Base-by-base conservation (phyloP, 2,113 vertebrate genomes). In the Rhabdornis inornatus region DNA sequence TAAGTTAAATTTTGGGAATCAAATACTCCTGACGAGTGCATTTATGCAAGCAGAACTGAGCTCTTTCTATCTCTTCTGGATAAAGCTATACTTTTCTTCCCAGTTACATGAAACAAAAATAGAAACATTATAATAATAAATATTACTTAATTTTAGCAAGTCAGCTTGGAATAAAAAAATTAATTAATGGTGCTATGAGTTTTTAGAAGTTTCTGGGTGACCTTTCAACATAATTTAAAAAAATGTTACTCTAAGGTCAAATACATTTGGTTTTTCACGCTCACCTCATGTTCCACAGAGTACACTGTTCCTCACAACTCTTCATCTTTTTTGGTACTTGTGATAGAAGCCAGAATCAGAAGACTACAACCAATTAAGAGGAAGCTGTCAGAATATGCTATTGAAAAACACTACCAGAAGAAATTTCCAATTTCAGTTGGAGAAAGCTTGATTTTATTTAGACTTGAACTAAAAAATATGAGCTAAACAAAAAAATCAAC, bases 121-220 rank as follows among this genome's bases (percentile, higher is more conserved):
- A 59, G 10, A 63, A 92, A 75, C 15, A 30, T 8, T 65, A 6
- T 31, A 31, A 22, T 39, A 47, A 25, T 6, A 40, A 10, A 3
- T 13, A 47, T 57, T 82, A 55, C 30, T 53, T 55, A 45, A 50
- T 42, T 63, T 63, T 14, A 68, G 4, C 0, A 3, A 50, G 7
- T 66, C 23, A 72, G 6, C 27, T 40, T 60, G 77, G 20, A 23
- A 44, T 37, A 7, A 4, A 64, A 64, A 59, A 35, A 10, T 7
- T 18, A 76, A 40, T 7, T 33, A 35, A 30, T 18, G 27, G 14
- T 37, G 10, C 6, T 49, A 11, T 13, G 7, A 0, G 0, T 53
- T 79, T 33, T 35, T 64, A 71, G 22, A 77, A 60, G 5, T 15
- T 60, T 31, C 9, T 33, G 31, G 9, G 13, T 45, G 40, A 53